Percentiles rank a stretch among this genome's conserved stretches.
Evolutionary conservation across 2,888 invertebrate genomes (phyloP).

Genomic region (Laspeyria flexula): DNA sequence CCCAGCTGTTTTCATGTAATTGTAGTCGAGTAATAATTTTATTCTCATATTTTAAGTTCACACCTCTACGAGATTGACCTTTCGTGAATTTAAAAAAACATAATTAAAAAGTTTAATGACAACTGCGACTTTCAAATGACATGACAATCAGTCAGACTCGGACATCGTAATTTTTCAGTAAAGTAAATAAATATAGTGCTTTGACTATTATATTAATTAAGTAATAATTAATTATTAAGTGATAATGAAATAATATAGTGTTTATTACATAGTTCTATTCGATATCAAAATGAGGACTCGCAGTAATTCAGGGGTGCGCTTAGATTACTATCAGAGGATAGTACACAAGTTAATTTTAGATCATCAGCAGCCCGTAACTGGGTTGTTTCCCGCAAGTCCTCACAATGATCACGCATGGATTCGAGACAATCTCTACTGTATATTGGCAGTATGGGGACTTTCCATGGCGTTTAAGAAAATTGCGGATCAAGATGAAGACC

Average conservation of each 20-base stretch:
- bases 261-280: constrained; percentile 13
- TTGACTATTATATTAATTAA: constrained; percentile 2
- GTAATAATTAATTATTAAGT: no score
- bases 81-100: no score
- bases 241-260: constrained; percentile 6
- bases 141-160: constrained; percentile 50
- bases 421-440: constrained; percentile 98
- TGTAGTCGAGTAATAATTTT: no score
- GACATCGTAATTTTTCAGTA: no score
- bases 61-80: no score
- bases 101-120: no score
- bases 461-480: constrained; percentile 99
- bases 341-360: constrained; percentile 97
- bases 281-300: constrained; percentile 90
- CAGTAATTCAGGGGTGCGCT: constrained; percentile 95
- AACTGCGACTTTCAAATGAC: constrained; percentile 78
- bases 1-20: no score
- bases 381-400: constrained; percentile 96
- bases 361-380: constrained; percentile 98
- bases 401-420: constrained; percentile 98
- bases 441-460: constrained; percentile 98
- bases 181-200: neutral
- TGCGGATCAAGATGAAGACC: constrained; percentile 99
- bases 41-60: no score
- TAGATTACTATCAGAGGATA: constrained; percentile 98